A percentile compares a stretch with the other conserved stretches of the same genome.
These are phyloP conservation scores for Ceraclea dissimilis DNA, from an alignment of 2,888 invertebrate genomes.

Conservation along the genomic window DNA sequence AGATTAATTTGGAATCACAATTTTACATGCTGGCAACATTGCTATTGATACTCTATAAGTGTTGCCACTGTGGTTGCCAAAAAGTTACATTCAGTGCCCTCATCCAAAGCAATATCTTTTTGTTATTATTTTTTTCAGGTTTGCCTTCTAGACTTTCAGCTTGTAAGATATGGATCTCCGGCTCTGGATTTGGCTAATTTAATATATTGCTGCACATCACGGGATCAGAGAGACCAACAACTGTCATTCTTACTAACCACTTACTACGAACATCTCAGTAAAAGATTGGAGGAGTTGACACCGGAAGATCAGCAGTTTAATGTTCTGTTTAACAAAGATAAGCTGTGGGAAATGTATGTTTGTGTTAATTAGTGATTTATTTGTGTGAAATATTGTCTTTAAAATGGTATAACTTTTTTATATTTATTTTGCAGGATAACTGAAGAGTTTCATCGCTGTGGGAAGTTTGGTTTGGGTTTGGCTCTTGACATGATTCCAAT, in stretches of 20 bases:
- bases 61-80: too few species aligned
- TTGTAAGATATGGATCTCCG: slow-evolving; percentile 61
- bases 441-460: slow-evolving; percentile 55
- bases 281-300: slow-evolving; percentile 47
- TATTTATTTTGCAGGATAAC: slow-evolving; percentile 43
- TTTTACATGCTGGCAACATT: too few species aligned
- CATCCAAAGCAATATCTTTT: too few species aligned
- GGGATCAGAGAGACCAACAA: slow-evolving; percentile 52
- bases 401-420: neutral
- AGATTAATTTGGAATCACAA: too few species aligned
- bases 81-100: too few species aligned
- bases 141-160: slow-evolving; percentile 63
- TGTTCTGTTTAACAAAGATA: slow-evolving; percentile 41
- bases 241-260: slow-evolving; percentile 50
- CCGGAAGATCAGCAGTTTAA: slow-evolving; percentile 38
- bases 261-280: slow-evolving; percentile 54
- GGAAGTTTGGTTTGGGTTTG: slow-evolving; percentile 59
- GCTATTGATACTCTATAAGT: too few species aligned
- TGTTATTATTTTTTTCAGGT: slow-evolving; percentile 39
- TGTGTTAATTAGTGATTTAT: neutral
- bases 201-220: slow-evolving; percentile 58
- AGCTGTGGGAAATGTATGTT: slow-evolving; percentile 48
- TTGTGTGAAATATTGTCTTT: too few species aligned
- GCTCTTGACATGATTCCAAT: slow-evolving; percentile 67
- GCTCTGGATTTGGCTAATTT: slow-evolving; percentile 60